Evolutionary conservation across 2,113 vertebrate species (phyloP).

Genomic region (Pluvianellus socialis): DNA sequence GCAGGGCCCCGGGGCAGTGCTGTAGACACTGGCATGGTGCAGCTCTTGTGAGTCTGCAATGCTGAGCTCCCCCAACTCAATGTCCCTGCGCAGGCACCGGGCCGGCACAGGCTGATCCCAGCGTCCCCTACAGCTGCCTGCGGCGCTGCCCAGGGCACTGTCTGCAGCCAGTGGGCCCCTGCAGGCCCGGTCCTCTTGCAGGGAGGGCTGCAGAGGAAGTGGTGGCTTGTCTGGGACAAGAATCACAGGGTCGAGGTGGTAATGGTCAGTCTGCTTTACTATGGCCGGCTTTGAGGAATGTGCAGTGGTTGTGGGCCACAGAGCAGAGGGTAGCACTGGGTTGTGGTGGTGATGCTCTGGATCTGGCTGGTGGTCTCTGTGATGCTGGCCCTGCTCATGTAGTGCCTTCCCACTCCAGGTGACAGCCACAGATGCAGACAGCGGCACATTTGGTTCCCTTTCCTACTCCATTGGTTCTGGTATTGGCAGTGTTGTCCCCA

Average conservation of each 20-base stretch:
- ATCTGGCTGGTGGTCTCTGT: neutral
- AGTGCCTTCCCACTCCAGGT: constrained; percentile 75
- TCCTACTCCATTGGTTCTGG: constrained; percentile 90
- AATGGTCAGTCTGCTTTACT: accelerated
- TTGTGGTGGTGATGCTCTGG: neutral
- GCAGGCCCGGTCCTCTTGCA: neutral
- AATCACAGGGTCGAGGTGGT: accelerated
- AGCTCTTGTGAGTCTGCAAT: accelerated
- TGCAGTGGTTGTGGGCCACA: accelerated
- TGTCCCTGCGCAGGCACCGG: accelerated
- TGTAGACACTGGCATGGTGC: neutral
- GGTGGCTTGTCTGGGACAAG: neutral
- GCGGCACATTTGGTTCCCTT: constrained; percentile 85
- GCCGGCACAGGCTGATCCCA: neutral
- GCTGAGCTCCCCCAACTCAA: neutral
- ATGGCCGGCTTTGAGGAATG: neutral
- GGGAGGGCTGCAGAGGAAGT: neutral
- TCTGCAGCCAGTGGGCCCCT: neutral
- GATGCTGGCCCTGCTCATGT: neutral
- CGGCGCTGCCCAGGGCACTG: neutral
- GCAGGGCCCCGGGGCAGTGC: neutral
- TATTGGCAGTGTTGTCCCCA: constrained; percentile 74
- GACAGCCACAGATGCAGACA: constrained; percentile 90
- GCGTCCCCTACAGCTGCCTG: neutral
- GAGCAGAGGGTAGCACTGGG: neutral